These are phyloP conservation scores for Megalops atlanticus DNA, from an alignment of 2,113 vertebrate species.

Conservation along the genomic window DNA sequence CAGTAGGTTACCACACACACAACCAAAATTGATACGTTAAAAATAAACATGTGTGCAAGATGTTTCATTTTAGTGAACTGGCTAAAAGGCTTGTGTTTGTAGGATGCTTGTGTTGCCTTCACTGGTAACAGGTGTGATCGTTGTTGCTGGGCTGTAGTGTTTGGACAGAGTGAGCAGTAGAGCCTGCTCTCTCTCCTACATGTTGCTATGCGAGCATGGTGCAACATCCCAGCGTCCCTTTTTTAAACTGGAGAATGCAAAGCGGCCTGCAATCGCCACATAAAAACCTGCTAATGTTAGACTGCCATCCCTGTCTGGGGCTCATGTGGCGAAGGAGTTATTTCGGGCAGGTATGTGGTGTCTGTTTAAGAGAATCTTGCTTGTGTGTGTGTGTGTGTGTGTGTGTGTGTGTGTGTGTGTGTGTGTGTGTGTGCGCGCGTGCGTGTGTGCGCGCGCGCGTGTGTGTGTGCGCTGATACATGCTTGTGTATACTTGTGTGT, in stretches of 20 bases:
- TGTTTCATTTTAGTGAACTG: not conserved
- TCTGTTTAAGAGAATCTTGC: not conserved
- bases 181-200: not conserved
- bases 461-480: too few relatives aligned
- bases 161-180: not conserved
- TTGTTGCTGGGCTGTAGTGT: not conserved
- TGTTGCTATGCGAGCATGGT: not conserved
- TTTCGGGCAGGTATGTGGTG: conserved; percentile 52
- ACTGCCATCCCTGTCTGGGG: not conserved
- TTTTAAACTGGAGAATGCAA: conserved; percentile 36
- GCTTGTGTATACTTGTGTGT: too few relatives aligned
- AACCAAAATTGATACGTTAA: not conserved
- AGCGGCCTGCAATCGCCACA: conserved; percentile 33
- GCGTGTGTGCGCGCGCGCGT: not conserved
- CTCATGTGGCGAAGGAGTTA: conserved; percentile 37
- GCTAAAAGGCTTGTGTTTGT: not conserved
- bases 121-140: not conserved
- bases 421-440: too few relatives aligned
- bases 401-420: conserved; percentile 4
- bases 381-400: not conserved
- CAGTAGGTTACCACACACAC: not conserved
- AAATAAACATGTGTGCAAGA: not conserved
- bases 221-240: conserved; percentile 30
- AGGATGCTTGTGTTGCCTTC: not conserved
- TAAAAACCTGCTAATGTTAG: conserved; percentile 60